Evolutionary conservation across 2,113 vertebrate species (phyloP).

Genomic region (Protobothrops mucrosquamatus): DNA sequence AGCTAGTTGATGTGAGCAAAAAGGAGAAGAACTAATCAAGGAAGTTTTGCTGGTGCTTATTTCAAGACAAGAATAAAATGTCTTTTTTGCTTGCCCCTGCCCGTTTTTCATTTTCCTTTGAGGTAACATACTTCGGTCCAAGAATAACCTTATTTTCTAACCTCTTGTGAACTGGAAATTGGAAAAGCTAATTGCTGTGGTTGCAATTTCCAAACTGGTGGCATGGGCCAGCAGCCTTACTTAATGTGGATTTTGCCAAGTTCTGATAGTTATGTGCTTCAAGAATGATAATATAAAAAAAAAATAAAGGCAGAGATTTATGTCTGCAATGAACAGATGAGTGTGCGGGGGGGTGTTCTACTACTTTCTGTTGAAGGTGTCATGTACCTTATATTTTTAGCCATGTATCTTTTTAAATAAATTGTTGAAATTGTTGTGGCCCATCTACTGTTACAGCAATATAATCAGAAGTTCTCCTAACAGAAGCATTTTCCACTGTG

Average conservation of each 20-base stretch:
- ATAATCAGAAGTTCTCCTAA: background rate
- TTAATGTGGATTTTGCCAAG: conserved; percentile 46
- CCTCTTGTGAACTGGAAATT: conserved; percentile 51
- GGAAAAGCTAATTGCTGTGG: conserved; percentile 45
- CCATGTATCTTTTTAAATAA: background rate
- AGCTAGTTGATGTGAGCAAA: conserved; percentile 19
- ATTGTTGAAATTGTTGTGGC: background rate
- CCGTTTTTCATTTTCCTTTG: conserved; percentile 11
- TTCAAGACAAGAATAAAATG: conserved; percentile 11
- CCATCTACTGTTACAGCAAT: background rate
- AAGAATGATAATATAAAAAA: conserved; percentile 38
- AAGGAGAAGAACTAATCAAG: background rate
- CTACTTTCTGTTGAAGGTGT: background rate
- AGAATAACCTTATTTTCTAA: conserved; percentile 32
- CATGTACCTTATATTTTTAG: conserved; percentile 11
- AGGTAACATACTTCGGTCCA: conserved; percentile 28
- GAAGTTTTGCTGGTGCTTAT: conserved; percentile 1
- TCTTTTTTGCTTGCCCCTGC: background rate
- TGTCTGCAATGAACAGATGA: conserved; percentile 33
- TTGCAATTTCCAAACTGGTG: conserved; percentile 51
- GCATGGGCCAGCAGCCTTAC: conserved; percentile 30
- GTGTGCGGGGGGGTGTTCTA: background rate
- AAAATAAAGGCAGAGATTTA: conserved; percentile 9
- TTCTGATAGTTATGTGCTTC: conserved; percentile 40
- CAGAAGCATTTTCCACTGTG: background rate